These are phyloP conservation scores for Tragelaphus scriptus DNA, from an alignment of 2,113 vertebrate genomes.

Conservation along the genomic window DNA sequence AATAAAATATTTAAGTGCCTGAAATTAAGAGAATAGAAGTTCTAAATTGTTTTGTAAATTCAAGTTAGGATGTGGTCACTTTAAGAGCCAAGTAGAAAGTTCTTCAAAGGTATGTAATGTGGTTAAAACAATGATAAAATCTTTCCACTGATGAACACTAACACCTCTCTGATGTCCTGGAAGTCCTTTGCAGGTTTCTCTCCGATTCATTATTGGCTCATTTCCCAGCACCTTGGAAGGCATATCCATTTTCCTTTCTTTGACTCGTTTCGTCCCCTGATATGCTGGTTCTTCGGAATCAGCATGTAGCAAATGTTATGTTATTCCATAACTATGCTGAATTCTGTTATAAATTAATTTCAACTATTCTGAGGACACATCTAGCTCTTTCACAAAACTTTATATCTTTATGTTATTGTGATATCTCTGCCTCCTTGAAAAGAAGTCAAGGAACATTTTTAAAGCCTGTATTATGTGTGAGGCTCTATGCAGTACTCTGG, in stretches of 20 bases:
- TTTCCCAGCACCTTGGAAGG: constrained; percentile 35
- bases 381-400: neutral
- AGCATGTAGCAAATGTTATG: neutral
- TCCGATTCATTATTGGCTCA: constrained; percentile 8
- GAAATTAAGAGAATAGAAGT: neutral
- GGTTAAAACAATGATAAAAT: neutral
- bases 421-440: neutral
- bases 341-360: constrained; percentile 22
- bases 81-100: neutral
- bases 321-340: neutral
- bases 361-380: neutral
- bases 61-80: constrained; percentile 7
- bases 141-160: neutral
- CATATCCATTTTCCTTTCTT: neutral
- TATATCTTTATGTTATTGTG: neutral
- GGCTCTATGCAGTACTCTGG: rapidly evolving
- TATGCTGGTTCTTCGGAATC: neutral
- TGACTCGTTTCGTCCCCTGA: neutral
- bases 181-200: neutral
- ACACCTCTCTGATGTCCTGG: neutral
- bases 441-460: neutral
- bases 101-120: constrained; percentile 9
- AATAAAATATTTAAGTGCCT: neutral
- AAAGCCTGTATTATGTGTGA: neutral
- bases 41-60: neutral